Evolutionary conservation across 2,113 vertebrate species (phyloP), one percentile per base, ranked within the genome.

Genomic region (Cardinalis cardinalis): DNA sequence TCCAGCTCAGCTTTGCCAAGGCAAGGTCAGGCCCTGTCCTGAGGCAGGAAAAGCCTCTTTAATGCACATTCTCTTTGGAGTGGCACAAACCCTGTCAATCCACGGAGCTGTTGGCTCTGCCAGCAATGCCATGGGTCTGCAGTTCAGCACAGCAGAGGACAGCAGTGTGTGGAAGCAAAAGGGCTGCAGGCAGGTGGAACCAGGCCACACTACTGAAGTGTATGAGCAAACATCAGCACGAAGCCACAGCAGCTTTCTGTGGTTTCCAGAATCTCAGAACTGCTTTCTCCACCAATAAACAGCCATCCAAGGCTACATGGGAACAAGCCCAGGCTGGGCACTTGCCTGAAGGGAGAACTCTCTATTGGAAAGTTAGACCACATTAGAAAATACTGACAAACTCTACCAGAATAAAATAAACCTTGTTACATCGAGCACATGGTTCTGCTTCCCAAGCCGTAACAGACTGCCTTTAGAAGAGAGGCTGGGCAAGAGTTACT

Each of bases 391-490:
- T 5, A 26, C 58, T 68, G 75, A 68, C 78, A 36, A 58, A 29
- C 41, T 59, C 59, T 29, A 91, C 68, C 72, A 15, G 69, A 77
- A 75, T 15, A 43, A 71, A 85, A 43, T 11, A 14, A 40, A 40
- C 18, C 53, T 49, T 13, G 41, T 38, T 21, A 20, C 7, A 14
- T 15, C 7, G 21, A 75, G 58, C 56, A 32, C 40, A 1, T 0
- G 13, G 46, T 40, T 72, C 69, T 40, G 10, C 68, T 65, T 56
- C 3, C 68, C 10, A 0, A 77, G 68, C 84, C n/a, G 0, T 8
- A 49, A 52, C 7, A 1, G 0, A 23, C 0, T 12, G 58, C 38
- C 46, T 46, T 32, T 4, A 32, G 20, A 23, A 24, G 31, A 66
- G 43, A 74, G 31, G 78, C 75, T 43, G 68, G 59, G 51, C 52